These are phyloP conservation scores for Tricholauxania praeusta DNA, from an alignment of 2,888 invertebrate genomes.

Conservation along the genomic window DNA sequence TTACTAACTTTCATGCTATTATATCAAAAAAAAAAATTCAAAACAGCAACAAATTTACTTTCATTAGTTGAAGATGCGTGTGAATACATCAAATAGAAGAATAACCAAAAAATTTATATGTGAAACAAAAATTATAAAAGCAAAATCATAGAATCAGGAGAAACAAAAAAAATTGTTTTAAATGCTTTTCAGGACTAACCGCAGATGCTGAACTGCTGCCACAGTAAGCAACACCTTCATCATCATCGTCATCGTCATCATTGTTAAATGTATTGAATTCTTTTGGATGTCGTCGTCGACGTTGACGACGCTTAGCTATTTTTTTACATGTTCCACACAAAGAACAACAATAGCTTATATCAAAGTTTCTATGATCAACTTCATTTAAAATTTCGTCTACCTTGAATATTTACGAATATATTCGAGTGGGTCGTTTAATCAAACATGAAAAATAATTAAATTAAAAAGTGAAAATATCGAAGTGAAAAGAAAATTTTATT, in stretches of 20 bases:
- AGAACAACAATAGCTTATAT: conserved; percentile 53
- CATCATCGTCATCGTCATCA: conserved; percentile 38
- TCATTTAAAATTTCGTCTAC: conserved; percentile 54
- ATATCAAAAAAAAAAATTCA: neutral
- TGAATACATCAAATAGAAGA: neutral
- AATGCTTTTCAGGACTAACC: conserved; percentile 56
- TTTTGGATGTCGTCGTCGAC: conserved; percentile 31
- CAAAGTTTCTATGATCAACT: conserved; percentile 48
- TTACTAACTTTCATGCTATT: neutral
- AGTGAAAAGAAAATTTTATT: neutral
- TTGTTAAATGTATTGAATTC: conserved; percentile 28
- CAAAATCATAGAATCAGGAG: conserved; percentile 15
- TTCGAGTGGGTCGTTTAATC: conserved; percentile 9
- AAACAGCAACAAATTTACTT: too few species aligned
- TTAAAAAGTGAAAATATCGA: conserved; percentile 34
- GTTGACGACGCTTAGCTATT: conserved; percentile 40
- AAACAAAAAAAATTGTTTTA: conserved; percentile 35
- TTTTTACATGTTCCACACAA: conserved; percentile 43
- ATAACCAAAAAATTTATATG: conserved; percentile 34
- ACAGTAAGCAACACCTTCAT: conserved; percentile 49
- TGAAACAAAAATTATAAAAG: conserved; percentile 22
- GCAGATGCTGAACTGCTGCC: conserved; percentile 57
- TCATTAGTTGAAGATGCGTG: too few species aligned
- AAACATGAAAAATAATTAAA: conserved; percentile 43
- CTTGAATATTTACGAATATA: conserved; percentile 43